Conservation (phyloP, 2,888 invertebrate species). For the Microctonus hyperodae region DNA sequence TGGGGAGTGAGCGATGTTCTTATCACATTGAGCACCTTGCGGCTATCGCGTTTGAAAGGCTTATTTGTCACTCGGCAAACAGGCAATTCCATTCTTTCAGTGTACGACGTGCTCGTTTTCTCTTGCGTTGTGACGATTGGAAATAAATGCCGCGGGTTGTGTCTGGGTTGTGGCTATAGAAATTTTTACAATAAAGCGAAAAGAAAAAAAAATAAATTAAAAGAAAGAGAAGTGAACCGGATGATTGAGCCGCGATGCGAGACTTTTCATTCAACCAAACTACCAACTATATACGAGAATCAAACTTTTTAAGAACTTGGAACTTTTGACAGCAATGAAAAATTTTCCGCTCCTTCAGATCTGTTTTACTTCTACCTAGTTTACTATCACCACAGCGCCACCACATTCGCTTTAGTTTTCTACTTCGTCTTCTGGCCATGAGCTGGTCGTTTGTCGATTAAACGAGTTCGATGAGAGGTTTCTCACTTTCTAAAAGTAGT, state of each 20-base stretch:
- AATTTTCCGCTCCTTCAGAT: conserved; percentile 43
- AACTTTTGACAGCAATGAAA: conserved; percentile 54
- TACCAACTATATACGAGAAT: conserved; percentile 47
- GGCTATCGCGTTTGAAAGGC: conserved; percentile 15
- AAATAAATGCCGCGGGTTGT: conserved; percentile 24
- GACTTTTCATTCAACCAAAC: conserved; percentile 48
- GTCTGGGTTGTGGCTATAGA: conserved; percentile 5
- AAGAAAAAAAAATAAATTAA: conserved; percentile 38
- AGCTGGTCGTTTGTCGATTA: conserved; percentile 27
- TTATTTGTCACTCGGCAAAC: conserved; percentile 26
- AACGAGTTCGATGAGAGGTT: neutral
- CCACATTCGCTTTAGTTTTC: conserved; percentile 23
- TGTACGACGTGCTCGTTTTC: neutral
- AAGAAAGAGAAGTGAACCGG: conserved; percentile 26
- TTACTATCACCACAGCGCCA: neutral
- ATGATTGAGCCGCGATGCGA: conserved; percentile 31
- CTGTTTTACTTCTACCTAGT: conserved; percentile 37
- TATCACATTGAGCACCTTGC: neutral
- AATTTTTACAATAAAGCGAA: neutral
- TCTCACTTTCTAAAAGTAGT: neutral
- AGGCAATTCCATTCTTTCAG: conserved; percentile 7
- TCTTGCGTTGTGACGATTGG: conserved; percentile 23
- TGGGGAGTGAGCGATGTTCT: conserved; percentile 30
- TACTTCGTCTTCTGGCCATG: conserved; percentile 32
- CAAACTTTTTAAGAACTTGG: conserved; percentile 50